Evolutionary conservation across 2,113 vertebrate species (phyloP), one percentile per base, ranked within the genome.

Genomic region (Nymphicus hollandicus): DNA sequence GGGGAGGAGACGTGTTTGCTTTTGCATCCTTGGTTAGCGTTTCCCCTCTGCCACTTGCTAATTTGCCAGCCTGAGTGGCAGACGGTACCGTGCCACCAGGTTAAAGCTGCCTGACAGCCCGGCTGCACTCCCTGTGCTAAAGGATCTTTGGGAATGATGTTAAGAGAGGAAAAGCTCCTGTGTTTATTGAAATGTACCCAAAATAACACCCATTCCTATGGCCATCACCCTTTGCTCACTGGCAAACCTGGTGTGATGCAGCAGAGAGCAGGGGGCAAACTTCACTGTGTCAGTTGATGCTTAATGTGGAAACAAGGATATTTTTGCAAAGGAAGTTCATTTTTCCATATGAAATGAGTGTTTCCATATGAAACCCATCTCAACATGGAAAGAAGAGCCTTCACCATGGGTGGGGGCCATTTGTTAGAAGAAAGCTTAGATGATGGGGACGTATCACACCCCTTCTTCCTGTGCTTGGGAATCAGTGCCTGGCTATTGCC

Each of bases 351-450:
- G 14, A 79, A 85, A 56, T 25, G 13, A 24, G 10, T 1, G 3
- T 68, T 70, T 39, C 56, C 23, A 1, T 3, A 1, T 6, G 58
- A 90, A 64, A 5, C 6, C 10, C 12, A 12, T 19, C 28, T 6
- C 6, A n/a, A 56, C 76, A 12, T 0, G 17, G 23, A 3, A 39
- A 9, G 2, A 9, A 27, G 11, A 24, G 23, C 29, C 72, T 31
- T 16, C 6, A 35, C 5, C 0, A 2, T 1, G 35, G 13, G 4
- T 3, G 11, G 25, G 41, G 37, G 9, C 10, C 2, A 0, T 3
- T 6, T 12, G 47, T 8, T 16, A 7, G 84, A 3, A 9, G 44
- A 23, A 27, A 12, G 16, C 27, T 39, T 5, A 41, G 14, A 13
- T 41, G 25, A 8, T 2, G 35, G 18, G 17, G 28, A 12, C 3